Evolutionary conservation across 64 coral and sea anemone genomes (phyloP), one percentile per base, ranked within the genome.

Genomic region (Montipora cactus): DNA sequence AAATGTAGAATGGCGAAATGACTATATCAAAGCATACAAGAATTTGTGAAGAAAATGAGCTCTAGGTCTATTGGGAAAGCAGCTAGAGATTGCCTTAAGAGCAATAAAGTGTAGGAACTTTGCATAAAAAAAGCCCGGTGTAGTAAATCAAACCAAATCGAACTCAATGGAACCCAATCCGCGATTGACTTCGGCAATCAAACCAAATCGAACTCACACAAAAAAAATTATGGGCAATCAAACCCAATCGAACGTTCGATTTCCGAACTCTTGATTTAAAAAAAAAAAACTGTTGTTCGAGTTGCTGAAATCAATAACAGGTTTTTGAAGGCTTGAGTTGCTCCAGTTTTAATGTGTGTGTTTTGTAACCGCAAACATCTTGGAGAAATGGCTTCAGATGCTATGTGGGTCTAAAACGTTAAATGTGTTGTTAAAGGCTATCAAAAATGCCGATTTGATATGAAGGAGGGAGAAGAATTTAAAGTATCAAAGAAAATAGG

Each of bases 381-480:
- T 8, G n/a, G 15, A 83, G 7, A 66, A 64, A 83, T 23, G 12
- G 81, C 81, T 83, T 8, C 20, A 25, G 44, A 62, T 88, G 21
- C 15, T 15, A 9, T 66, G 61, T 66, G 61, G 61, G 61, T 18
- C 19, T 8, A 19, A 13, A 23, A 55, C 52, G 52, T 55, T 55
- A 10, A 75, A 53, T 88, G 87, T 23, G 22, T 50, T 16, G 87
- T 88, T 16, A 88, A 90, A 71, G 88, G 88, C 74, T 79, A 90
- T 59, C 88, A 90, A 28, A 1, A 79, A 1, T 90, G 88, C 76
- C 58, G 16, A 15, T 90, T 90, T 69, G 44, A 64, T 2, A 46
- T 77, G 14, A 77, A 79, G 72, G 59, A 47, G 5, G 88, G 88
- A n/a, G 46, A 90, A 48, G 25, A 25, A 25, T 90, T 90, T 45